phyloP scores from a whole-genome alignment of 2,797 vertebrate species.

The Oceanodroma leucorhoa region DNA sequence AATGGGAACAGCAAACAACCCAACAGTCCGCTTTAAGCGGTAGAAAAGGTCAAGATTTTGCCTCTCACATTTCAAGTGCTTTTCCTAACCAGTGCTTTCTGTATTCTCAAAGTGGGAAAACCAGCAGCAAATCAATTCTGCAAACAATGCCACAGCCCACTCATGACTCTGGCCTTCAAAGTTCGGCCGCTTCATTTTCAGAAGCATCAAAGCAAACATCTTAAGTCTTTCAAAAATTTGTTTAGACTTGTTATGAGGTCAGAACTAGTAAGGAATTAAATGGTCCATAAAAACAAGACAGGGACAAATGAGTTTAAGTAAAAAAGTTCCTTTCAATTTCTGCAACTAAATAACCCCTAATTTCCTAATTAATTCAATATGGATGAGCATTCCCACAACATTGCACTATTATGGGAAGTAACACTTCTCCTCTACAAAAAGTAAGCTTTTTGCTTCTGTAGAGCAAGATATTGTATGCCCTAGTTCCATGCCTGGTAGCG shows the following conservation, averaged over 20 bases:
- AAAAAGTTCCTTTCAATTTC: background rate
- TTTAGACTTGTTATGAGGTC: background rate
- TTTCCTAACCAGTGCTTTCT: background rate
- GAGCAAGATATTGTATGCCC: background rate
- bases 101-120: background rate
- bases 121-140: background rate
- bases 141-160: background rate
- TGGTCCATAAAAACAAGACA: background rate
- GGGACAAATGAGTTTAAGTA: background rate
- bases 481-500: rapidly evolving
- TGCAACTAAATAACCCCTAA: background rate
- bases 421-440: background rate
- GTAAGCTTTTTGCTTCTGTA: background rate
- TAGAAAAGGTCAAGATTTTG: background rate
- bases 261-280: background rate
- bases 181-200: background rate
- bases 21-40: background rate
- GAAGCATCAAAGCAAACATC: background rate
- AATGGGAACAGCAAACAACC: background rate
- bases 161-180: background rate
- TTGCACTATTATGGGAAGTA: background rate
- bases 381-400: background rate
- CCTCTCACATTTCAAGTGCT: background rate
- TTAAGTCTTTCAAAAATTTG: background rate
- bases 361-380: background rate